Conservation (phyloP, 2,797 vertebrate species). For the Phataginus tricuspis region DNA sequence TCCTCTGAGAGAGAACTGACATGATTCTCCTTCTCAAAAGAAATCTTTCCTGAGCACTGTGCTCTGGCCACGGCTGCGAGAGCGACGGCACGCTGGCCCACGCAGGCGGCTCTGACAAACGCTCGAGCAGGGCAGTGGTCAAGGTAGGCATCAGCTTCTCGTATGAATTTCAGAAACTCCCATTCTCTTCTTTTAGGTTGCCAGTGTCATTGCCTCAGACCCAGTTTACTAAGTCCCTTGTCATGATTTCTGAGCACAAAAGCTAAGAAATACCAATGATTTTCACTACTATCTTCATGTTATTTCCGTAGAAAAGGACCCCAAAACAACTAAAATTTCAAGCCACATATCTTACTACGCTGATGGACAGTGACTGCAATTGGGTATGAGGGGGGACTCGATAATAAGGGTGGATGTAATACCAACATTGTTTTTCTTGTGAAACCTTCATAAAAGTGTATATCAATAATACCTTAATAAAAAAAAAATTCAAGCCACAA, state of each 20-base stretch:
- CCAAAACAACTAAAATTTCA: constrained; percentile 2
- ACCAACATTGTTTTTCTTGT: no score
- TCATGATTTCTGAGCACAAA: neutral
- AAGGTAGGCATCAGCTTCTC: neutral
- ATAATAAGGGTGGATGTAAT: no score
- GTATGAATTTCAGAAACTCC: constrained; percentile 20
- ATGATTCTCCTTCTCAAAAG: neutral
- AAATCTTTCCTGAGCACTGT: neutral
- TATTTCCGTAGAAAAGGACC: neutral
- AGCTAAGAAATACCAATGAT: neutral
- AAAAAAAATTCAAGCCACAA: constrained; percentile 7
- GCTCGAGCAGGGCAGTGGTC: neutral
- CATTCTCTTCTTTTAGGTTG: neutral
- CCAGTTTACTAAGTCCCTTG: neutral
- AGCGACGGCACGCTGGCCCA: neutral
- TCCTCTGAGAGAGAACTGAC: neutral
- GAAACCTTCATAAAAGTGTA: no score
- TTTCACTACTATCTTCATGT: neutral
- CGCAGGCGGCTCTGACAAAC: neutral
- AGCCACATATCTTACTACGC: neutral
- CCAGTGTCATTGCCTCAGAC: neutral
- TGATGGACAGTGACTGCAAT: no score
- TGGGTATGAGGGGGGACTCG: no score
- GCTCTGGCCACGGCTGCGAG: neutral
- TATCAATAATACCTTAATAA: no score